Evolutionary conservation across 2,888 invertebrate species (phyloP).

Genomic region (Liodrosophila aerea): DNA sequence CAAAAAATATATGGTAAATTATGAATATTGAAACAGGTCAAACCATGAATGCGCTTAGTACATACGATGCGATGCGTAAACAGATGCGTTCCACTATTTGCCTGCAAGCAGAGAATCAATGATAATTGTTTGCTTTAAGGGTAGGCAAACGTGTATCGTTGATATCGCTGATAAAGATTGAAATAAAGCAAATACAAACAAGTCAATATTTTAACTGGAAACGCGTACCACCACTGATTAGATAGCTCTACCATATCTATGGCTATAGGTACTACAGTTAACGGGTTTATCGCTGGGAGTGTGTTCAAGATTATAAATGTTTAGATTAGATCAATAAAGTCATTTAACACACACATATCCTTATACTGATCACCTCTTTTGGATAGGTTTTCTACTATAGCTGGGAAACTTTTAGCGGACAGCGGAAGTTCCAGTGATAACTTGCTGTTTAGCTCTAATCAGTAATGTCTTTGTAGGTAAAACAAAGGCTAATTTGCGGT

Average conservation of each 20-base stretch:
- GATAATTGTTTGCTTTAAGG: conserved; percentile 41
- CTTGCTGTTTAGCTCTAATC: conserved; percentile 52
- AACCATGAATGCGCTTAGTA: neutral
- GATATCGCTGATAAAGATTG: conserved; percentile 38
- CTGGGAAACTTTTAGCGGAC: conserved; percentile 45
- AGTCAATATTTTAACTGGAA: conserved; percentile 60
- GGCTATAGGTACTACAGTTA: conserved; percentile 4
- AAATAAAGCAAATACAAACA: conserved; percentile 51
- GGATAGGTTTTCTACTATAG: neutral
- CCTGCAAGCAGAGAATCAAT: conserved; percentile 2
- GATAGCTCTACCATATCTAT: conserved; percentile 24
- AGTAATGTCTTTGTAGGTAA: conserved; percentile 28
- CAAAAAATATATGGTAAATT: conserved; percentile 20
- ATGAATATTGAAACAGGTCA: conserved; percentile 3
- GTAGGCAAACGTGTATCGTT: conserved; percentile 13
- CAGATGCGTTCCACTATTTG: conserved; percentile 20
- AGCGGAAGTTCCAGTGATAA: conserved; percentile 66
- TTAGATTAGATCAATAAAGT: neutral
- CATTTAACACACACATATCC: neutral
- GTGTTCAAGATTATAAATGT: conserved; percentile 41
- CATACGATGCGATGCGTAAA: no score
- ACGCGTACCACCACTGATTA: conserved; percentile 49
- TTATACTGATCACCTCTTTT: no score
- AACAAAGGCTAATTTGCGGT: conserved; percentile 71
- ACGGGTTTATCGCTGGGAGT: conserved; percentile 27